Percentiles rank a stretch among this genome's conserved stretches.
These are phyloP conservation scores for Semaprochilodus insignis DNA, from an alignment of 2,797 vertebrate genomes.

Conservation along the genomic window DNA sequence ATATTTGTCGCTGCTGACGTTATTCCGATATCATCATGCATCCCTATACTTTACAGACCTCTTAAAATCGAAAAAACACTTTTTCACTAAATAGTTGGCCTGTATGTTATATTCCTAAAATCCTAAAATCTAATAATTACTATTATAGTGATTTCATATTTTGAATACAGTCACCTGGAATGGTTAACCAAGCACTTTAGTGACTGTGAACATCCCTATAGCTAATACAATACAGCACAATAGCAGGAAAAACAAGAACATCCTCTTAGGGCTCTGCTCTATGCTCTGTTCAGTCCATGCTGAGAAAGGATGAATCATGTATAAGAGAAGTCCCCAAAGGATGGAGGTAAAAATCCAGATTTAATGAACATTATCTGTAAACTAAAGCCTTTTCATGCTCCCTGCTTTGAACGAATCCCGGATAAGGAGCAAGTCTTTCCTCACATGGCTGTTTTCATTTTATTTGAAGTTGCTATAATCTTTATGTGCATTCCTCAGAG, in stretches of 20 bases:
- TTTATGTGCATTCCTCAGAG: slow-evolving; percentile 68
- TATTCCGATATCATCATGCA: too few species aligned
- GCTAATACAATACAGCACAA: not conserved
- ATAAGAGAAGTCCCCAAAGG: slow-evolving; percentile 52
- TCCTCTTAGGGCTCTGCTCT: slow-evolving; percentile 6
- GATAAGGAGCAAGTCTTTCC: slow-evolving; percentile 61
- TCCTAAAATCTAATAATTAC: too few species aligned
- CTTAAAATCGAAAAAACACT: too few species aligned
- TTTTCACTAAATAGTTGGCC: too few species aligned
- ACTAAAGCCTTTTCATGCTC: slow-evolving; percentile 57
- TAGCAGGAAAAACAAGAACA: not conserved
- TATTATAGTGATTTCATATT: too few species aligned
- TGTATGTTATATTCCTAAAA: too few species aligned
- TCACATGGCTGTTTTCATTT: slow-evolving; percentile 66
- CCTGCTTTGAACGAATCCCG: slow-evolving; percentile 63
- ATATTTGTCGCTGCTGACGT: too few species aligned
- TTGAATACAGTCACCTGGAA: too few species aligned
- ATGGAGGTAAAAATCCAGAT: slow-evolving; percentile 49
- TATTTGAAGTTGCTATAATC: slow-evolving; percentile 69
- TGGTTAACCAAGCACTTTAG: too few species aligned
- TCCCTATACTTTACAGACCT: too few species aligned
- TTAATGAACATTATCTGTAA: slow-evolving; percentile 61
- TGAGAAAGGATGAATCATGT: slow-evolving; percentile 29
- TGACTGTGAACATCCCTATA: too few species aligned
- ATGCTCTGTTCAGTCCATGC: slow-evolving; percentile 11